A percentile compares a stretch with the other conserved stretches of the same genome.
Evolutionary conservation across 23 tunicate species (phyloP).

Genomic region (Styela clava): DNA sequence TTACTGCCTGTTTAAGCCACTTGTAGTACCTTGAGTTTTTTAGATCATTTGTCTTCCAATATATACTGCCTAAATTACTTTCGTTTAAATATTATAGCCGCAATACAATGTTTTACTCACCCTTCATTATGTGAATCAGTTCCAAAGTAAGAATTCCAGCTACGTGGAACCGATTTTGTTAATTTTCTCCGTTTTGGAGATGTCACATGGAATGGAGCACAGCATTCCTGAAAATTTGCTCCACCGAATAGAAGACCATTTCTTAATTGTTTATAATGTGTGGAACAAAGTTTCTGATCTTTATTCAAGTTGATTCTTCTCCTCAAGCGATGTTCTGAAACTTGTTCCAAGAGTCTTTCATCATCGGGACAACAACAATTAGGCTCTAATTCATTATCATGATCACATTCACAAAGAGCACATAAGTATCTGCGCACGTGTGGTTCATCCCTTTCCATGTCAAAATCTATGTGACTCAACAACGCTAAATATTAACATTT

Average conservation of each 20-base stretch:
- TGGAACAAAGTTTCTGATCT: background rate
- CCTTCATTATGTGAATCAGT: too few species aligned
- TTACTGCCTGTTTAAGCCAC: too few species aligned
- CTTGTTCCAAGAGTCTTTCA: background rate
- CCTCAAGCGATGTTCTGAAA: background rate
- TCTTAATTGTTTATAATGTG: background rate
- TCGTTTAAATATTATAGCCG: too few species aligned
- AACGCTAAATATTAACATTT: too few species aligned
- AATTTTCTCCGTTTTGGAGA: background rate
- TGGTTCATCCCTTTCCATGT: too few species aligned
- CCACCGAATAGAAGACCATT: slow-evolving; percentile 13
- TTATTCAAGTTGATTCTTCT: background rate
- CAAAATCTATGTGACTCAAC: too few species aligned
- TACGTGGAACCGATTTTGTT: slow-evolving; percentile 6
- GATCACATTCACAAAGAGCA: too few species aligned
- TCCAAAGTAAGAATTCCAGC: slow-evolving; percentile 11
- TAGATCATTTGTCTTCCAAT: too few species aligned
- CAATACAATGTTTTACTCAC: too few species aligned
- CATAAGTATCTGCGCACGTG: too few species aligned
- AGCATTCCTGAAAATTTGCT: background rate
- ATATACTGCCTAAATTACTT: too few species aligned
- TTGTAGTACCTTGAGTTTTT: too few species aligned
- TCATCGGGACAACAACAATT: slow-evolving; percentile 12
- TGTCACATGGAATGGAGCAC: slow-evolving; percentile 11
- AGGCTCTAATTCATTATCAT: background rate